phyloP scores from a whole-genome alignment of 1,140 invertebrate species.

The Drosophila willistoni region DNA sequence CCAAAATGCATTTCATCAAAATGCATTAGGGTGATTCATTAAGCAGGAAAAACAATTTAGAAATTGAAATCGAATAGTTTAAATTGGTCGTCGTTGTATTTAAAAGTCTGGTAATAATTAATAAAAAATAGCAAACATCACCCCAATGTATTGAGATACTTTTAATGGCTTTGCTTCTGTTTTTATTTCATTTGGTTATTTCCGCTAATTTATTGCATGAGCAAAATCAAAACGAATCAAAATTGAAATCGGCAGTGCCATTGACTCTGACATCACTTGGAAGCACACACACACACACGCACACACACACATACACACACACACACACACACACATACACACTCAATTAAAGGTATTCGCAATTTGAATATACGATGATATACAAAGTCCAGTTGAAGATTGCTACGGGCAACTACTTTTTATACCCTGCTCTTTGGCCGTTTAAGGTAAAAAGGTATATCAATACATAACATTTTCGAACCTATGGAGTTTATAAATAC shows the following conservation, averaged over 20 bases:
- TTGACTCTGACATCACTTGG: slow-evolving; percentile 10
- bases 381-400: slow-evolving; percentile 15
- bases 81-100: no score
- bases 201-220: slow-evolving; percentile 26
- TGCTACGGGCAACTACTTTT: background rate
- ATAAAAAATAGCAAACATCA: no score
- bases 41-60: no score
- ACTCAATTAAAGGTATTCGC: background rate
- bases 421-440: no score
- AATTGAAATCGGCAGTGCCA: slow-evolving; percentile 11
- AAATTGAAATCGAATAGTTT: no score
- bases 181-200: slow-evolving; percentile 4
- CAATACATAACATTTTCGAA: no score
- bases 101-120: no score
- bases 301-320: background rate
- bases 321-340: no score
- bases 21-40: no score
- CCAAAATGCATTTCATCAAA: no score
- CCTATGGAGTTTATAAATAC: no score
- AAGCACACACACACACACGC: background rate
- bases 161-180: background rate
- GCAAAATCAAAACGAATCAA: slow-evolving; percentile 19
- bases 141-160: background rate
- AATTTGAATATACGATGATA: background rate
- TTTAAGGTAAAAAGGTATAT: no score